phyloP scores from a whole-genome alignment of 2,113 vertebrate genomes.

The Diadophis punctatus region DNA sequence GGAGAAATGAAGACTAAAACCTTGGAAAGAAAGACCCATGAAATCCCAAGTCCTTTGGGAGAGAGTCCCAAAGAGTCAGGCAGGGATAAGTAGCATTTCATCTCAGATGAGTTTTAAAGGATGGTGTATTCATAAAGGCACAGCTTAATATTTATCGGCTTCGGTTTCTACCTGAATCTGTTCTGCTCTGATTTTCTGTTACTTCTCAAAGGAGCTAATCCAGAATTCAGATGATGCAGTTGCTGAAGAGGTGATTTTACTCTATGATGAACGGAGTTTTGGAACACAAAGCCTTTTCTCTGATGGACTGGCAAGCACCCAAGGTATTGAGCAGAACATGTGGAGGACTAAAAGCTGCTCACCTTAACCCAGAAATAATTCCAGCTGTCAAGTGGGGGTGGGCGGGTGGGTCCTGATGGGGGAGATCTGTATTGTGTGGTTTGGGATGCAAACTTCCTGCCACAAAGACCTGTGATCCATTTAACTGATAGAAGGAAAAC shows the following conservation, averaged over 20 bases:
- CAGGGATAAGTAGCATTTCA: too few species aligned
- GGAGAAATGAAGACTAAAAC: background rate
- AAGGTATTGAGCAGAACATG: slow-evolving; percentile 64
- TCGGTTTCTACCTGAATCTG: background rate
- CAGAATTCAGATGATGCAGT: slow-evolving; percentile 82
- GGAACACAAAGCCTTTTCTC: slow-evolving; percentile 59
- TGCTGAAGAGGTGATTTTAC: slow-evolving; percentile 73
- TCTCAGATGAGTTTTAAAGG: background rate
- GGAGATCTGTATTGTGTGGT: background rate
- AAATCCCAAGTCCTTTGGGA: background rate
- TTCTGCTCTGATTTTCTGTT: background rate
- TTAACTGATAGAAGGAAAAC: background rate
- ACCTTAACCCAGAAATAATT: background rate
- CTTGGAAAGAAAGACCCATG: background rate
- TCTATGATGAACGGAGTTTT: slow-evolving; percentile 74
- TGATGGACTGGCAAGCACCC: slow-evolving; percentile 67
- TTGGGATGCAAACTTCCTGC: too few species aligned
- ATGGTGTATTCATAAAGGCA: too few species aligned
- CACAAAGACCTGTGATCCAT: background rate
- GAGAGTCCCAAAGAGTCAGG: background rate
- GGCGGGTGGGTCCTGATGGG: too few species aligned
- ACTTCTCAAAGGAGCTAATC: slow-evolving; percentile 73
- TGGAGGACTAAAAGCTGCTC: background rate
- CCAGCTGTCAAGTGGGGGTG: background rate
- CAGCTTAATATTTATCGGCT: background rate